These are phyloP conservation scores for Macroteleia sp. DNA, from an alignment of 2,888 invertebrate genomes.

Conservation along the genomic window DNA sequence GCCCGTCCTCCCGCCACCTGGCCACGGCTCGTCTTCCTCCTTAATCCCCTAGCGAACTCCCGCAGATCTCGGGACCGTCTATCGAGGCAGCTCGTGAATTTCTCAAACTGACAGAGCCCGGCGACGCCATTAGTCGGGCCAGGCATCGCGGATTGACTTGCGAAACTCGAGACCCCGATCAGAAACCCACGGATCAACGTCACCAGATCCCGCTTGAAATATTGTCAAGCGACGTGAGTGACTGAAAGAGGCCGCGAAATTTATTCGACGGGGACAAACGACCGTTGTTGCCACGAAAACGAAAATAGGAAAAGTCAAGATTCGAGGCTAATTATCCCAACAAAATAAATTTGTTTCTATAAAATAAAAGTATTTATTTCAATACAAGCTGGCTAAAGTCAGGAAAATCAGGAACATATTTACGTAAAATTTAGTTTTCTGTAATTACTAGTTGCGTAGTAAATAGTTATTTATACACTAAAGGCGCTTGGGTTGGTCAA, in stretches of 20 bases:
- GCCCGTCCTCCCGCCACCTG: conserved; percentile 44
- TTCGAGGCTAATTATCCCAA: too few species aligned
- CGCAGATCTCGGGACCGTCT: conserved; percentile 37
- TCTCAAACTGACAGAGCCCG: conserved; percentile 49
- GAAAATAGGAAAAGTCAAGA: conserved; percentile 28
- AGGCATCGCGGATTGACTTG: conserved; percentile 49
- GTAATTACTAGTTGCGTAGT: too few species aligned
- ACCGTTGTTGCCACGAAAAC: conserved; percentile 6
- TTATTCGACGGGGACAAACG: conserved; percentile 32
- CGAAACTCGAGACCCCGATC: conserved; percentile 52
- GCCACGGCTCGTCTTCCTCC: conserved; percentile 27
- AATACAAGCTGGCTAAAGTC: too few species aligned
- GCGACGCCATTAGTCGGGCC: conserved; percentile 52
- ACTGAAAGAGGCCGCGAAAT: conserved; percentile 47
- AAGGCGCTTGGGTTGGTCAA: too few species aligned
- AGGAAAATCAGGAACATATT: too few species aligned
- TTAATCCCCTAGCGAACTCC: conserved; percentile 18
- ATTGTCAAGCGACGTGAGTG: conserved; percentile 37
- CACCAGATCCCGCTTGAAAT: conserved; percentile 35
- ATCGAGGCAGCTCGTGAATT: conserved; percentile 52
- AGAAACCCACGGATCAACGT: conserved; percentile 56
- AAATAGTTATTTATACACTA: too few species aligned
- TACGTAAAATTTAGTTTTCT: too few species aligned
- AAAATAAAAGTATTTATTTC: too few species aligned
- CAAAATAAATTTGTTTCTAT: too few species aligned